Conservation (phyloP, 2,113 vertebrate species). For the Amphiprion percula region DNA sequence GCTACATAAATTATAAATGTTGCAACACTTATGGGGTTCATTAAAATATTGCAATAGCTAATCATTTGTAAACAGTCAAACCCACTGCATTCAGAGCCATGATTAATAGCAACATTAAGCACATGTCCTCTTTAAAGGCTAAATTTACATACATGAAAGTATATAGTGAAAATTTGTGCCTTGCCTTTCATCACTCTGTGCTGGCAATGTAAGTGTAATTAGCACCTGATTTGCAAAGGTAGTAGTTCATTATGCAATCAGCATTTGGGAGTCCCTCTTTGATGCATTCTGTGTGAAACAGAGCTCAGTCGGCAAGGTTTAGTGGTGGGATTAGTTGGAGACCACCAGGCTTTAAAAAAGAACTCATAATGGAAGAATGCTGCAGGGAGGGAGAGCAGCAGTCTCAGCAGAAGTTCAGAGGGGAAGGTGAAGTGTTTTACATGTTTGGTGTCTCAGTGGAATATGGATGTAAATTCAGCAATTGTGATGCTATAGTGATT, state of each 20-base stretch:
- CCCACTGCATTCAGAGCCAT: background rate
- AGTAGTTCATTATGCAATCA: slow-evolving; percentile 39
- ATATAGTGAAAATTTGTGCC: background rate
- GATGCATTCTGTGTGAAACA: slow-evolving; percentile 20
- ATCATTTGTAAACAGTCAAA: slow-evolving; percentile 24
- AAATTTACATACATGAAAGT: slow-evolving; percentile 11
- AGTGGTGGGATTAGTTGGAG: slow-evolving; percentile 22
- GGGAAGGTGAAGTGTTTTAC: background rate
- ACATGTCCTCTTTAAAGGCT: slow-evolving; percentile 13
- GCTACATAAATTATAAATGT: background rate
- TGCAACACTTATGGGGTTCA: background rate
- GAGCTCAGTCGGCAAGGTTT: slow-evolving; percentile 17
- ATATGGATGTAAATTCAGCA: slow-evolving; percentile 1
- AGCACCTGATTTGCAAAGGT: slow-evolving; percentile 29
- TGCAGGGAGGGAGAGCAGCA: slow-evolving; percentile 9
- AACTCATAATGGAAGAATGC: slow-evolving; percentile 11
- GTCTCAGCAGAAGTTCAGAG: background rate
- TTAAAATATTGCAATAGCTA: background rate
- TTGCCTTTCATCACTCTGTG: slow-evolving; percentile 32
- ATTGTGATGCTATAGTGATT: background rate
- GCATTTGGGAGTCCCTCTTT: slow-evolving; percentile 17
- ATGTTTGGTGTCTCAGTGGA: slow-evolving; percentile 11
- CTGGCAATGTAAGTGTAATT: slow-evolving; percentile 31
- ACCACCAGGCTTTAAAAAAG: background rate
- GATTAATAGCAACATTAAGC: slow-evolving; percentile 17